These are phyloP conservation scores for Ferrisia virgata DNA, from an alignment of 2,888 invertebrate genomes.

Conservation along the genomic window DNA sequence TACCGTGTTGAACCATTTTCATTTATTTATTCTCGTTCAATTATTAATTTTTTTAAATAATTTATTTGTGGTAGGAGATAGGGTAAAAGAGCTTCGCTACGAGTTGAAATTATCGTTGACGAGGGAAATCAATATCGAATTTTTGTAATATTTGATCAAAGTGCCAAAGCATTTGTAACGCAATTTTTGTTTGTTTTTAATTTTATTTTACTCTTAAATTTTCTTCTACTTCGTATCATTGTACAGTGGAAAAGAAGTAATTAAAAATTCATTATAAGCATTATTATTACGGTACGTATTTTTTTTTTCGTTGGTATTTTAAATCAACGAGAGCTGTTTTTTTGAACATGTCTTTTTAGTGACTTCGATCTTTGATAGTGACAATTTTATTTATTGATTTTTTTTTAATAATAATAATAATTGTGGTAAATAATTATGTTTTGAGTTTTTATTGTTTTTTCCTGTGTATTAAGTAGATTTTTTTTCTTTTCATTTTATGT, in stretches of 20 bases:
- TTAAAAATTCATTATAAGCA: background rate
- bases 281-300: background rate
- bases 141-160: background rate
- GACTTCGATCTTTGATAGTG: background rate
- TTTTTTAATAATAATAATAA: no score
- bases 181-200: background rate
- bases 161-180: background rate
- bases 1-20: background rate
- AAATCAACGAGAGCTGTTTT: background rate
- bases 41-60: background rate
- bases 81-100: background rate
- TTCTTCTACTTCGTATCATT: background rate
- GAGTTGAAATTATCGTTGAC: no score
- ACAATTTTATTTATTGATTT: conserved; percentile 1
- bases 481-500: background rate
- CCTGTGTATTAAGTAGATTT: background rate
- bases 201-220: background rate
- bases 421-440: background rate
- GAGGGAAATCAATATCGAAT: background rate
- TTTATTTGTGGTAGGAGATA: background rate
- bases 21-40: background rate
- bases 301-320: background rate
- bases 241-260: background rate
- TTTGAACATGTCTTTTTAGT: background rate
- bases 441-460: conserved; percentile 1